Conservation (phyloP, 64 coral and sea anemone species). For the Astreopora myriophthalma region DNA sequence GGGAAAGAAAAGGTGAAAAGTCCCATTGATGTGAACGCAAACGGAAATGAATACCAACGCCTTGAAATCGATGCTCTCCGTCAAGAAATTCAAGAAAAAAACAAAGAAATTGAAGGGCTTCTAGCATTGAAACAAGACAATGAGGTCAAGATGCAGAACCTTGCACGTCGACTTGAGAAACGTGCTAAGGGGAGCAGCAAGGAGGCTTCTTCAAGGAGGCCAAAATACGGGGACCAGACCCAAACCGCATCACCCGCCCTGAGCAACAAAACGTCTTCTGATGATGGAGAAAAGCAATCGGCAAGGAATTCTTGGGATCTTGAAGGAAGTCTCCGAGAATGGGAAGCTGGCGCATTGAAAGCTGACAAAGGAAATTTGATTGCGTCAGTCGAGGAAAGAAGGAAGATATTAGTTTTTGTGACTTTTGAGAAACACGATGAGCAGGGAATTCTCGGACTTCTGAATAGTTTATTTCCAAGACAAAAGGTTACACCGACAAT, state of each 20-base stretch:
- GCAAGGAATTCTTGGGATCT: conserved; percentile 43
- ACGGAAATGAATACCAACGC: background rate
- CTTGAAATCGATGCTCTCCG: conserved; percentile 60
- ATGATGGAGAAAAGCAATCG: background rate
- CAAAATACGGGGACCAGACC: background rate
- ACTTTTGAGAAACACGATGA: conserved; percentile 2
- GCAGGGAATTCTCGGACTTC: background rate
- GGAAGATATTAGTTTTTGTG: conserved; percentile 6
- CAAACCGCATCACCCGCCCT: background rate
- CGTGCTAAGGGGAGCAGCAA: background rate
- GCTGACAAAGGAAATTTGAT: background rate
- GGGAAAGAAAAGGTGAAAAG: too few relatives aligned
- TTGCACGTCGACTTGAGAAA: conserved; percentile 1
- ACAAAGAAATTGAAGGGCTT: conserved; percentile 72
- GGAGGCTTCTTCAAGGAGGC: background rate
- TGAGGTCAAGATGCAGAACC: background rate
- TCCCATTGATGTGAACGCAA: background rate
- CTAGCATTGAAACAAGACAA: conserved; percentile 52
- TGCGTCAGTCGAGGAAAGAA: background rate
- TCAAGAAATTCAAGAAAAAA: conserved; percentile 68
- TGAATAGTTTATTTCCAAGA: background rate
- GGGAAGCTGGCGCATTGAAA: background rate
- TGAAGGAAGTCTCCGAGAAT: background rate
- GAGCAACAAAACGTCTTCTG: background rate
- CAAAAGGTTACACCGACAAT: background rate